phyloP scores from a whole-genome alignment of 2,113 vertebrate species.

The Prionailurus viverrinus region DNA sequence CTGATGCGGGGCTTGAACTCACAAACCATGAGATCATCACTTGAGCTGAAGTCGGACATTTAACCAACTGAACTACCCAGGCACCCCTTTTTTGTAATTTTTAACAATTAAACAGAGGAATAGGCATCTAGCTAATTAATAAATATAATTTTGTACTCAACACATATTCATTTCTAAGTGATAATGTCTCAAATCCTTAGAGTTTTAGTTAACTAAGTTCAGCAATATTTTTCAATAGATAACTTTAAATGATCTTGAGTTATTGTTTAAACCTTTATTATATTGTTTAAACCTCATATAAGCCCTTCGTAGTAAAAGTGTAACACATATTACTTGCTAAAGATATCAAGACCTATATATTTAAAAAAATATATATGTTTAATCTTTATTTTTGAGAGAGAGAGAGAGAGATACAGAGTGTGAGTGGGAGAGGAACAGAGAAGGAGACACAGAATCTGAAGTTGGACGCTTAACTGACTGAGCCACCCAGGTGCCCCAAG shows the following conservation, averaged over 20 bases:
- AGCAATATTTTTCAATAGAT: slow-evolving; percentile 29
- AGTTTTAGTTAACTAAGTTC: slow-evolving; percentile 23
- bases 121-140: slow-evolving; percentile 32
- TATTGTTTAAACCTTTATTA: slow-evolving; percentile 50
- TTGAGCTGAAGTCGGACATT: no score
- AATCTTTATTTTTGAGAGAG: no score
- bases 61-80: no score
- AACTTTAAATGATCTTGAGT: neutral
- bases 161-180: neutral
- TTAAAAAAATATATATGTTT: no score
- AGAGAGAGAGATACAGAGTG: no score
- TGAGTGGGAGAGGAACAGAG: no score
- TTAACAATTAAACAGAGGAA: slow-evolving; percentile 30
- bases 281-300: slow-evolving; percentile 52
- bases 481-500: neutral
- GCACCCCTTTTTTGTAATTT: neutral
- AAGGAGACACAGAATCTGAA: no score
- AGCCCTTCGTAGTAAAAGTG: slow-evolving; percentile 25
- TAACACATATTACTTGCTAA: slow-evolving; percentile 62
- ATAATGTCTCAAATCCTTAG: slow-evolving; percentile 58
- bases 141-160: slow-evolving; percentile 54
- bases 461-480: no score
- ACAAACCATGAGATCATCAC: no score
- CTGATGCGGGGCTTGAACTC: no score
- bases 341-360: slow-evolving; percentile 46